Base-by-base conservation (phyloP, 2,113 vertebrate species). In the Salvelinus alpinus region DNA sequence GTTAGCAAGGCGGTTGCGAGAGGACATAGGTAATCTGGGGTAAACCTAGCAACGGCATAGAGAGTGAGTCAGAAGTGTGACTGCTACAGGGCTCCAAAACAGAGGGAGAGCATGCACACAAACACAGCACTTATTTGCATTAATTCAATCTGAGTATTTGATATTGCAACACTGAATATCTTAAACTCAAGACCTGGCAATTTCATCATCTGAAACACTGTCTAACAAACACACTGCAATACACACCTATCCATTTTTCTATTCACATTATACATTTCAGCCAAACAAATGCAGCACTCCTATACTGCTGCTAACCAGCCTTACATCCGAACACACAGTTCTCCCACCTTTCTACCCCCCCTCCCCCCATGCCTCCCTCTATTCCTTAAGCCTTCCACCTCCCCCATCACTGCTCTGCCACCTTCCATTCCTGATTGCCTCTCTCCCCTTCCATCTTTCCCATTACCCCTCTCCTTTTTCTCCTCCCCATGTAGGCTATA, bases 41-140 rank as follows among this genome's bases (percentile, higher is more conserved):
- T n/a, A 73, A 84, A 71, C 76, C 69, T 24, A 57, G 73, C 47
- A 51, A 81, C 62, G 72, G 81, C 47, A 59, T 74, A 47, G 18
- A 27, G 20, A 34, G 20, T 78, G 71, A 83, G 59, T 85, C 18
- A 13, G 54, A 38, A 25, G 6, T 22, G 62, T 65, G n/a, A 14
- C 24, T 72, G 70, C 76, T 47, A 24, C 47, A 76, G 64, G 78
- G 79, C 69, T 79, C 69, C 51, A 59, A 68, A 14, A 34, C 31
- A 54, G 27, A 73, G 8, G n/a, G 81, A 76, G 47, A 77, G 47
- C 62, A 66, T 27, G 47, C 72, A 48, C n/a, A 74, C 62, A 22
- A 34, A 62, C 59, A 71, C 74, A 31, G 82, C 80, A 82, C 83
- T 87, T 27, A 83, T 85, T 4, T 18, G 16, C 51, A 54, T 54